Percentiles rank a stretch among this genome's conserved stretches.
These are phyloP conservation scores for Australoheros scitulus DNA, from an alignment of 2,113 vertebrate genomes.

Conservation along the genomic window DNA sequence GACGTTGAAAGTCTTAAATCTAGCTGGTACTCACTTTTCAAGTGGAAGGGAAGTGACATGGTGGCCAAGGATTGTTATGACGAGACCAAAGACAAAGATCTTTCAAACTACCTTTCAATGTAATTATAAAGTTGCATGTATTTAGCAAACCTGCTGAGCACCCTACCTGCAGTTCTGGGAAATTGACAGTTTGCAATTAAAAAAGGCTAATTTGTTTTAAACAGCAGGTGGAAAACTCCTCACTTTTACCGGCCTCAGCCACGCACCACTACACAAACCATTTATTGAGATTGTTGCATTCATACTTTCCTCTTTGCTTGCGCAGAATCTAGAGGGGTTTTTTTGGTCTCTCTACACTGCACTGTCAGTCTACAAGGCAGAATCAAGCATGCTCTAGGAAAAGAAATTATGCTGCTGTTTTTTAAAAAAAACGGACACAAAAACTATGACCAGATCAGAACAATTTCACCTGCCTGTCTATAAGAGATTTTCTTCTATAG, in stretches of 20 bases:
- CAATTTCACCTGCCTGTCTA: not conserved
- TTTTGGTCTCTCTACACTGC: not conserved
- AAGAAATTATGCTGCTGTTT: constrained; percentile 26
- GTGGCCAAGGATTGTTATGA: not conserved
- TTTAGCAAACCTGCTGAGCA: not conserved
- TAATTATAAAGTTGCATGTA: not conserved
- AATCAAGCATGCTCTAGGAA: constrained; percentile 34
- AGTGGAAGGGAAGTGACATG: not conserved
- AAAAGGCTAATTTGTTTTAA: constrained; percentile 30
- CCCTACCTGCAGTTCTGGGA: not conserved
- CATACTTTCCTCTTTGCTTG: not conserved
- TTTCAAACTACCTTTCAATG: not conserved
- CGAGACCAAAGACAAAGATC: not conserved
- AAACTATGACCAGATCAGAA: not conserved
- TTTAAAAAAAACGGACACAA: not conserved
- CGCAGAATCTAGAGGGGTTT: not conserved
- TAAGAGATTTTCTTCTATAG: not conserved
- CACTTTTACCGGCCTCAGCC: constrained; percentile 10
- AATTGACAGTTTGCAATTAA: not conserved
- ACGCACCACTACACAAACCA: constrained; percentile 25
- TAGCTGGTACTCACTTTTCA: constrained; percentile 21
- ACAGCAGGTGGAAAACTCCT: constrained; percentile 1
- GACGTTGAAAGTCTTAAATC: constrained; percentile 37
- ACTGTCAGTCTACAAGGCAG: constrained; percentile 47
- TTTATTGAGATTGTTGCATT: constrained; percentile 25